A percentile compares a stretch with the other conserved stretches of the same genome.
These are phyloP conservation scores for Pseudomugil gertrudae DNA, from an alignment of 2,797 vertebrate genomes.

Conservation along the genomic window DNA sequence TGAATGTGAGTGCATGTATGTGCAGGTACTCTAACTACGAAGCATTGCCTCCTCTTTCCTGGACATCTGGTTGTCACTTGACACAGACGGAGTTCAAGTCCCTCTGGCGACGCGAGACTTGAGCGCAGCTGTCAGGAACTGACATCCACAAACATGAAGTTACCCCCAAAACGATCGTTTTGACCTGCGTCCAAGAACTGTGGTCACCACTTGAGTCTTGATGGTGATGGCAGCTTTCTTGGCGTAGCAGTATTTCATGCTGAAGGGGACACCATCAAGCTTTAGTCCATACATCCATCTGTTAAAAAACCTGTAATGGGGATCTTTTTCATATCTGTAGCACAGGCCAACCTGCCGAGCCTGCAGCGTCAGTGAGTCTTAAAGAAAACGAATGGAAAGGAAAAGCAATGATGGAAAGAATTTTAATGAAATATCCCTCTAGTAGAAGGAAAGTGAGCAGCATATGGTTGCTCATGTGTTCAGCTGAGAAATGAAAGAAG, in stretches of 20 bases:
- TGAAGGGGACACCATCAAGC: conserved; percentile 56
- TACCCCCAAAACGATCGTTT: conserved; percentile 62
- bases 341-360: conserved; percentile 44
- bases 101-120: conserved; percentile 54
- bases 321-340: conserved; percentile 53
- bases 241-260: conserved; percentile 46
- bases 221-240: conserved; percentile 44
- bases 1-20: conserved; percentile 9
- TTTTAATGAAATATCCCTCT: conserved; percentile 50
- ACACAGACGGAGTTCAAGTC: conserved; percentile 56
- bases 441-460: conserved; percentile 36
- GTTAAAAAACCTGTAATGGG: conserved; percentile 48
- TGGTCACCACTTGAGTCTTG: conserved; percentile 58
- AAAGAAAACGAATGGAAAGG: conserved; percentile 24
- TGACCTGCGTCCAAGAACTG: conserved; percentile 63
- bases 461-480: conserved; percentile 50
- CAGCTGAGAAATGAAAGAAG: conserved; percentile 31
- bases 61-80: conserved; percentile 67
- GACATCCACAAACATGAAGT: conserved; percentile 61
- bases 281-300: conserved; percentile 62
- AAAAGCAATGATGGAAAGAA: conserved; percentile 9
- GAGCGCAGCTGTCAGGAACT: conserved; percentile 63
- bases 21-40: conserved; percentile 14
- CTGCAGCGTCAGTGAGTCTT: conserved; percentile 41
- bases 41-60: conserved; percentile 41